Evolutionary conservation across 2,888 invertebrate genomes (phyloP).

Genomic region (Strigamia maritima): DNA sequence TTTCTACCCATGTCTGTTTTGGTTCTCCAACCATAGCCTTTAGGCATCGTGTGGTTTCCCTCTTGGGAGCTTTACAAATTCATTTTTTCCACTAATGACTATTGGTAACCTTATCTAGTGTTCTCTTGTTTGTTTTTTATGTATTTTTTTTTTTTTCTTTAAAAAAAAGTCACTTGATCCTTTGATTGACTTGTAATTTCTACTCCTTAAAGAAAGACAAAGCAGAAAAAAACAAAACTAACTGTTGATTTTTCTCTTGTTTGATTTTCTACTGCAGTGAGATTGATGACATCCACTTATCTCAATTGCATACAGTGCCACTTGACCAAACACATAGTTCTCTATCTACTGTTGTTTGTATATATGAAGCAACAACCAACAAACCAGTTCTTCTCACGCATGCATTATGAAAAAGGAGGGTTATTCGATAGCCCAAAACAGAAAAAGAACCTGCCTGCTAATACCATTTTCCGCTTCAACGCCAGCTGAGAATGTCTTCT

Average conservation of each 20-base stretch:
- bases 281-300: slow-evolving; percentile 27
- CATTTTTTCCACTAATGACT: background rate
- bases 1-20: background rate
- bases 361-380: background rate
- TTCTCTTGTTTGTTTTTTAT: background rate
- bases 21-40: background rate
- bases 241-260: background rate
- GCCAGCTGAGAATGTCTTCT: slow-evolving; percentile 26
- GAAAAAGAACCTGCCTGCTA: background rate
- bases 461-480: slow-evolving; percentile 10
- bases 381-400: background rate
- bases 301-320: slow-evolving; percentile 8
- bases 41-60: background rate
- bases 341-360: background rate
- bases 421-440: background rate
- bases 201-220: background rate
- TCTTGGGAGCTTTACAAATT: background rate
- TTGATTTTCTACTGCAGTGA: background rate
- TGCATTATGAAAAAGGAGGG: background rate
- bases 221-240: background rate
- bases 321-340: slow-evolving; percentile 3
- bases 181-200: background rate
- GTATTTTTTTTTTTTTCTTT: background rate
- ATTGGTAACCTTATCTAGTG: slow-evolving; percentile 13
- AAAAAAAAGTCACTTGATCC: background rate